Conservation (phyloP, 2,113 vertebrate species). For the Crypturellus undulatus region DNA sequence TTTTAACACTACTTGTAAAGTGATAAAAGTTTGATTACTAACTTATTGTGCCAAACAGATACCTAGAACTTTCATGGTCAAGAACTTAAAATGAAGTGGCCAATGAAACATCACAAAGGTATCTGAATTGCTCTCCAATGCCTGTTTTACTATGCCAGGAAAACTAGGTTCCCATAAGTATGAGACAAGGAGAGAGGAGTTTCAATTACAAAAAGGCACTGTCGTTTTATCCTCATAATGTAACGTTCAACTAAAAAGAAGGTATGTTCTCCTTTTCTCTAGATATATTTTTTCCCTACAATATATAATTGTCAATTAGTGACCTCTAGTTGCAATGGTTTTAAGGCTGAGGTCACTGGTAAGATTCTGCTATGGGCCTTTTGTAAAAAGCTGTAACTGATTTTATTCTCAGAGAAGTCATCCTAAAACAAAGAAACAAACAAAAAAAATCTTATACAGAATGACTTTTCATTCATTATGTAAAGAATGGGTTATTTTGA, state of each 20-base stretch:
- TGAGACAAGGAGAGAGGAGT: not conserved
- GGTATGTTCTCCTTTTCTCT: not conserved
- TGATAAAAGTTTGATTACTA: not conserved
- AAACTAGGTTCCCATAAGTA: not conserved
- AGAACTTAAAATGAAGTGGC: not conserved
- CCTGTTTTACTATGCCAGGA: not conserved
- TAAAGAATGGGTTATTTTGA: not conserved
- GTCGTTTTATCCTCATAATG: not conserved
- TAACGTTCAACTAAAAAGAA: not conserved
- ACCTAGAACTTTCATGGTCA: not conserved
- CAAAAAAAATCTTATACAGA: not conserved
- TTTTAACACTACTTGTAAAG: not conserved
- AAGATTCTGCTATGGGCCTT: constrained; percentile 4
- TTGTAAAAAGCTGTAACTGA: constrained; percentile 11
- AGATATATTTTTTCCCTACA: constrained; percentile 14
- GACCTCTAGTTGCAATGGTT: not conserved
- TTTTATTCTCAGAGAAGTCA: constrained; percentile 9
- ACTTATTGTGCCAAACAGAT: not conserved
- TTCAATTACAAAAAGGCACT: not conserved
- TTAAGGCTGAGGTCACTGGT: constrained; percentile 29
- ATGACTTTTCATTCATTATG: not conserved
- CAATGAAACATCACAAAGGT: not conserved
- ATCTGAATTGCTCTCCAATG: not conserved
- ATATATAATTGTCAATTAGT: constrained; percentile 26
- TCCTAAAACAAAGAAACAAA: not conserved